Evolutionary conservation across 2,113 vertebrate genomes (phyloP), one percentile per base, ranked within the genome.

Genomic region (Mixornis gularis): DNA sequence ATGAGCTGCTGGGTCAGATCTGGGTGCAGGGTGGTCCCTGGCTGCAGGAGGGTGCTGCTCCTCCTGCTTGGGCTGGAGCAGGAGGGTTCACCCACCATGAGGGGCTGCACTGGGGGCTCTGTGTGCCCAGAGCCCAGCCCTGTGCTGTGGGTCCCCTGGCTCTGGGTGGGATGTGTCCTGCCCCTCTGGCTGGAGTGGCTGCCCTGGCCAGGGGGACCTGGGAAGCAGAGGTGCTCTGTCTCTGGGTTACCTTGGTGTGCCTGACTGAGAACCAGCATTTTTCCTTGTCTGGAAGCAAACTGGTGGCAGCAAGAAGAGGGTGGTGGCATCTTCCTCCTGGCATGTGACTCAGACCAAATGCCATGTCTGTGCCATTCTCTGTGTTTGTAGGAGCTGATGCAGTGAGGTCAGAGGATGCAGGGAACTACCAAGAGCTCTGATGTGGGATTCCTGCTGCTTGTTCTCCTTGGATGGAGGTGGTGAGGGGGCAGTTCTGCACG

Each of bases 21-120:
- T 0, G 3, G 16, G 5, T 3, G 71, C 4, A 13, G 24, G 0
- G 21, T 34, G 16, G 17, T 36, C 20, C 26, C 29, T 1, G 17
- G 29, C 22, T 63, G 72, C 0, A 3, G 41, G 38, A 56, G 12
- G 34, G 17, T 24, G 53, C 40, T 48, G 72, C 8, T 51, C 4
- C 38, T 43, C 16, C 32, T 44, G 26, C n/a, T 26, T 0, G 2
- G 53, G 51, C 17, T 60, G 68, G 18, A 10, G 26, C 40, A 36
- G 46, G 53, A 22, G 49, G 15, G 13, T 15, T 12, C 13, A 18
- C 12, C 24, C 3, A 3, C 4, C 0, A 1, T 2, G 24, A 29
- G 52, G 77, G 77, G 63, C 43, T 46, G 52, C 18, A 1, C 4
- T 9, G 44, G 55, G 43, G 22, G 22, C 55, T 84, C 36, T 64